Evolutionary conservation across 2,888 invertebrate genomes (phyloP), one percentile per base, ranked within the genome.

Genomic region (Agrotis puta): DNA sequence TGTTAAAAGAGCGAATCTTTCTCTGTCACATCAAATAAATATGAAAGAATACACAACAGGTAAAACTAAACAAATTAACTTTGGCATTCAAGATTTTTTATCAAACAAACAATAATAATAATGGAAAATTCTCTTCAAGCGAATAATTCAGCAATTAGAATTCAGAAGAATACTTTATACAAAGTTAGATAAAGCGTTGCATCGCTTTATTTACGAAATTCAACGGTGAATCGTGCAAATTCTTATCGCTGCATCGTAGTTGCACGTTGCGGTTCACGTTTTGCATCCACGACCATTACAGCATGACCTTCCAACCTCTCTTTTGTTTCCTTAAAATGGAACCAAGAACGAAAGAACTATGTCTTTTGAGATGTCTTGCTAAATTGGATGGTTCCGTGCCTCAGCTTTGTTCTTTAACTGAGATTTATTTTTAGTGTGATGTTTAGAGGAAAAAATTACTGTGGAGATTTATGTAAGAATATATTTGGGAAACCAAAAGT

Each of bases 211-310:
- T 76, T 77, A 77, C 79, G 61, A 79, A 74, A 76, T 63, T 64
- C 75, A 73, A 70, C 71, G 76, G 74, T 85, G 89, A 92, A 89
- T 94, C 94, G 94, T 94, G 94, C 92, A 87, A 90, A 90, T 88
- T 88, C 89, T 92, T 93, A 94, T 95, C 94, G 83, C 85, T 70
- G 84, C 88, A 94, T 93, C 94, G 85, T 85, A 85, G 87, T 71
- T 82, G 90, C 93, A 93, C 93, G 93, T 90, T 89, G 89, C 71
- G 75, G 79, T 90, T 90, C 88, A 87, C 88, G 89, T 90, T 92
- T 91, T 88, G 87, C 85, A 88, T 86, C 82, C 69, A 69, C 71
- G 57, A 68, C 85, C 82, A 85, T 71, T 61, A 58, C 64, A 70
- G 61, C 43, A 14, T 74, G 83, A 85, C 62, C 82, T 83, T 48